These are phyloP conservation scores for Propithecus perrieri DNA, from an alignment of 2,797 vertebrate genomes.

Conservation along the genomic window DNA sequence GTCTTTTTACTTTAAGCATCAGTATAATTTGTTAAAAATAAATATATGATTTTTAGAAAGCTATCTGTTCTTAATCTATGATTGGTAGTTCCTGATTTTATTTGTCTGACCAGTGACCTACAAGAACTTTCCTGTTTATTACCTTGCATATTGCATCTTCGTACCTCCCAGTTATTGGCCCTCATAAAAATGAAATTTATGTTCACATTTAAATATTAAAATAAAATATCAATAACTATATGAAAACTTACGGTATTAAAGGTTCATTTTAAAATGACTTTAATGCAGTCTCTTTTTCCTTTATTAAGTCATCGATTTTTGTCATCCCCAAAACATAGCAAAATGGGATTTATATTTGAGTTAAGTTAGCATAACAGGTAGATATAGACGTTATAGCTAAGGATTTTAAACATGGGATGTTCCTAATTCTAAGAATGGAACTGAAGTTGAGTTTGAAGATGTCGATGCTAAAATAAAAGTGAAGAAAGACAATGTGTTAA, in stretches of 20 bases:
- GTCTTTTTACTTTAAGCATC: not conserved
- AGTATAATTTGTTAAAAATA: slow-evolving; percentile 2
- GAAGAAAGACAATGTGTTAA: not conserved
- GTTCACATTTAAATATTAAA: not conserved
- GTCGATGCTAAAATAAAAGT: not conserved
- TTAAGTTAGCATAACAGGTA: not conserved
- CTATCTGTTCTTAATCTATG: not conserved
- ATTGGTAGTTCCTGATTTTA: not conserved
- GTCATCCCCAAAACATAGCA: not conserved
- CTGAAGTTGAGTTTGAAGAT: not conserved
- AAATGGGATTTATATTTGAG: not conserved
- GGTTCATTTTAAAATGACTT: not conserved
- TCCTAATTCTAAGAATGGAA: slow-evolving; percentile 31
- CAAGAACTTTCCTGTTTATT: not conserved
- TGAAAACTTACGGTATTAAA: not conserved
- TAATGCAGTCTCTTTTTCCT: not conserved
- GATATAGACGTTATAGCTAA: not conserved
- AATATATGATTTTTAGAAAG: not conserved
- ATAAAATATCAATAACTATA: not conserved
- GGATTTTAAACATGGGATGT: not conserved
- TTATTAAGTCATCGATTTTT: not conserved
- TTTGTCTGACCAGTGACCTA: not conserved
- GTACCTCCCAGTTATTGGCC: not conserved
- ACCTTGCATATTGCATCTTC: not conserved
- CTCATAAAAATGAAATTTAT: slow-evolving; percentile 6